A percentile compares a stretch with the other conserved stretches of the same genome.
These are phyloP conservation scores for Pteromalus puparum DNA, from an alignment of 1,140 invertebrate genomes.

Conservation along the genomic window DNA sequence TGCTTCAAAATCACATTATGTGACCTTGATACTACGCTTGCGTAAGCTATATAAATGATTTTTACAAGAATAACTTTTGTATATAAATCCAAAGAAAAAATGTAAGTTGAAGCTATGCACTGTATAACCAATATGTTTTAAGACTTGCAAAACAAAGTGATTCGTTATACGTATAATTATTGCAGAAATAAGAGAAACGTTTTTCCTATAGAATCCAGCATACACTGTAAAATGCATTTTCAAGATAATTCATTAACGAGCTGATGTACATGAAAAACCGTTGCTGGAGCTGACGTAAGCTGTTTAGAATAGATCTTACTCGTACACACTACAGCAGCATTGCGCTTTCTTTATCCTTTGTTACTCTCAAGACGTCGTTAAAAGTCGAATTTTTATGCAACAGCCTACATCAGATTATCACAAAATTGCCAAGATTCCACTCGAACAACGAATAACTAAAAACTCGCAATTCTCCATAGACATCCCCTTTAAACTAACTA, in stretches of 20 bases:
- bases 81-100: background rate
- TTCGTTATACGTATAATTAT: background rate
- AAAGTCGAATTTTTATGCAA: background rate
- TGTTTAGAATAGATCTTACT: background rate
- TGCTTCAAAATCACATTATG: too few species aligned
- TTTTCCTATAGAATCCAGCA: background rate
- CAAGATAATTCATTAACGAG: background rate
- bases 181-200: background rate
- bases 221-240: background rate
- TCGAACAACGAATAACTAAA: too few species aligned
- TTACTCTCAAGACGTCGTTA: background rate
- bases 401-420: too few species aligned
- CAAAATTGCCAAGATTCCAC: too few species aligned
- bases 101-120: background rate
- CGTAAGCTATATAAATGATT: too few species aligned
- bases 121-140: too few species aligned
- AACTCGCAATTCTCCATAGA: too few species aligned
- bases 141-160: background rate
- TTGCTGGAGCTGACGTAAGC: background rate
- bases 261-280: background rate
- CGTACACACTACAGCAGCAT: background rate
- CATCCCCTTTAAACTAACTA: too few species aligned
- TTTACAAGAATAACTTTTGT: too few species aligned
- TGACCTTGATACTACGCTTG: too few species aligned
- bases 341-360: background rate